Percentiles rank a stretch among this genome's conserved stretches.
These are phyloP conservation scores for Timandra comae DNA, from an alignment of 2,888 invertebrate species.

Conservation along the genomic window DNA sequence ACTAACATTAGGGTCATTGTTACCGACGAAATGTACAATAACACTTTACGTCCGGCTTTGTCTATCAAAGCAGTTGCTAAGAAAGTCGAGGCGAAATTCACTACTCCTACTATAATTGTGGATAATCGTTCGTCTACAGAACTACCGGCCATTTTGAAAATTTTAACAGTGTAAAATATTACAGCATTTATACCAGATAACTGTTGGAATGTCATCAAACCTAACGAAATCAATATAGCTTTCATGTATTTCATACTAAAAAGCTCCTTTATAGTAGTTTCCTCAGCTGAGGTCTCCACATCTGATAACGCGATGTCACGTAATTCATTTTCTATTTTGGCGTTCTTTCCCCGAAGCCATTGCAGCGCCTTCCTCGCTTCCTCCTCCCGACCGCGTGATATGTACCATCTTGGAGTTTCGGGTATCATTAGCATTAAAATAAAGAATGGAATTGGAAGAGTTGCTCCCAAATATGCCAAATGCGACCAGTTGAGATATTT, in stretches of 20 bases:
- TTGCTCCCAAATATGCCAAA: constrained; percentile 86
- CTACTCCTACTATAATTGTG: constrained; percentile 91
- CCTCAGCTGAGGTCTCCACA: constrained; percentile 79
- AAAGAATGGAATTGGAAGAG: constrained; percentile 86
- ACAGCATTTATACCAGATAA: constrained; percentile 96
- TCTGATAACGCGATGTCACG: constrained; percentile 84
- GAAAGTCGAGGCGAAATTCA: constrained; percentile 94
- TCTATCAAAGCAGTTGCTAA: constrained; percentile 92
- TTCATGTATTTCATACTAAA: constrained; percentile 83
- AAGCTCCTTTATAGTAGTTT: constrained; percentile 80
- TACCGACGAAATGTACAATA: constrained; percentile 88
- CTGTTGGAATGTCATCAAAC: constrained; percentile 97
- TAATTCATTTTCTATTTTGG: constrained; percentile 87
- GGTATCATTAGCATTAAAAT: constrained; percentile 90
- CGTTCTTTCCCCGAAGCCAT: constrained; percentile 88
- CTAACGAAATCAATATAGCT: constrained; percentile 88
- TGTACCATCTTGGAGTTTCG: constrained; percentile 95
- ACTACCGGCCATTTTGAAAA: constrained; percentile 91
- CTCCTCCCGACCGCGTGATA: constrained; percentile 84
- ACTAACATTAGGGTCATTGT: constrained; percentile 86
- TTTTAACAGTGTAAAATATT: constrained; percentile 94
- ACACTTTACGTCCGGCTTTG: constrained; percentile 89
- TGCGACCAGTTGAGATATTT: constrained; percentile 88
- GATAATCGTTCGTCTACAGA: constrained; percentile 85
- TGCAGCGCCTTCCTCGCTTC: constrained; percentile 86